Evolutionary conservation across 2,797 vertebrate genomes (phyloP), one percentile per base, ranked within the genome.

Genomic region (Hafferia zeledoni): DNA sequence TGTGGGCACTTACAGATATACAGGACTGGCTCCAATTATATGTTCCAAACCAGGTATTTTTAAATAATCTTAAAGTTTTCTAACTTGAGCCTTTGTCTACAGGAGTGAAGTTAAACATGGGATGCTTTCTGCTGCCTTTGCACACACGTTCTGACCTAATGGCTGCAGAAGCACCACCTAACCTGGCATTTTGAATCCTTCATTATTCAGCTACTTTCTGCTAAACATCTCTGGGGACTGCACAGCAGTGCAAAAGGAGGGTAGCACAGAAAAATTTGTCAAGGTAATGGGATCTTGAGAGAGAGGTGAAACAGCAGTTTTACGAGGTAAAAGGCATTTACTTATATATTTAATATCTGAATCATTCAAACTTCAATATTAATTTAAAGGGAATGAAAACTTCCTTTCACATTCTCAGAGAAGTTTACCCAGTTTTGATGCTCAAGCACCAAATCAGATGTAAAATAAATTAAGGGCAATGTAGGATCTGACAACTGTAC

Each of bases 341-440:
- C 49, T 13, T 2, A 28, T 10, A 2, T n/a, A 23, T 50, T 75
- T 64, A 7, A 11, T 49, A 47, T 59, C 61, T 69, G 14, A 83
- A 37, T 43, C 7, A 44, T 41, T 79, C 37, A 52, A 59, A 53
- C 8, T 37, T 83, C 43, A 61, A n/a, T 47, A 52, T 77, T 71
- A 43, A 61, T 69, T 80, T 68, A 35, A 83, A 85, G 16, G 81
- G 11, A 80, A 59, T 13, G 17, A 91, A 86, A 23, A 86, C 76
- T 41, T 79, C 0, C 0, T 83, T 91, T 75, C 61, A 56, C 8
- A 24, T 4, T 5, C 4, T n/a, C 27, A 2, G 2, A 79, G 14
- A 2, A 4, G 28, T 57, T 87, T 55, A 30, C 39, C 6, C 31
- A n/a, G 30, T 72, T 88, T 55, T 75, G 61, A 60, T 11, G 16